Evolutionary conservation across 2,888 invertebrate species (phyloP), one percentile per base, ranked within the genome.

Genomic region (Drosophila formosana): DNA sequence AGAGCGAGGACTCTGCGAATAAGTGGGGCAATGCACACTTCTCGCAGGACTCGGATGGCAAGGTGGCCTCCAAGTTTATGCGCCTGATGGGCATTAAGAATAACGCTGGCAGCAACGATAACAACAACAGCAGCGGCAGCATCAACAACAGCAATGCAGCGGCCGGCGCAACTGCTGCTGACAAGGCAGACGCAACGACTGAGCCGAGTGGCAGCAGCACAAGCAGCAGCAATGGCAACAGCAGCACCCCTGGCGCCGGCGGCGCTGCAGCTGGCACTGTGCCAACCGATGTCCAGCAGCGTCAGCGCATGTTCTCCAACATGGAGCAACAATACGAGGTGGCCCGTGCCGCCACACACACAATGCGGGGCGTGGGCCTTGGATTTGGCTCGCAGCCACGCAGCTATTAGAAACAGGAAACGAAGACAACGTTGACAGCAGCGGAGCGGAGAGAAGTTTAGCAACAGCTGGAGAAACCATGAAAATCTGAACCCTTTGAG

Each of bases 321-420:
- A 96, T 99, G 95, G 98, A 99, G 90, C 96, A 97, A 79, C 98
- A 99, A 92, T 99, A 99, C 91, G 98, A 98, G 92, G 97, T 98
- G 57, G 99, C 99, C 0, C 94, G 99, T 37, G 97, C 98, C 75
- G 96, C 98, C 23, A 99, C 99, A 0, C 99, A 99, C 93, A 98
- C 98, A 8, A 98, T 98, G 94, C 94, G 98, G 1, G 97, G 97
- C 0, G 96, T 97, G 0, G 97, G 97, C 0, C 93, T 97, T 34
- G 97, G 97, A 55, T 97, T 97, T 92, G 93, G 94, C 45, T 94
- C 94, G 26, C 93, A 94, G 76, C 91, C 93, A 30, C 91, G 94
- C 25, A 92, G 90, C 65, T 91, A 88, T 68, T 91, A 55, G 66
- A 47, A 4, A 37, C 34, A 2, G 37, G n/a, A 18, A 18, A 45